Conservation (phyloP, 2,888 invertebrate species). For the Nemoura dubitans region DNA sequence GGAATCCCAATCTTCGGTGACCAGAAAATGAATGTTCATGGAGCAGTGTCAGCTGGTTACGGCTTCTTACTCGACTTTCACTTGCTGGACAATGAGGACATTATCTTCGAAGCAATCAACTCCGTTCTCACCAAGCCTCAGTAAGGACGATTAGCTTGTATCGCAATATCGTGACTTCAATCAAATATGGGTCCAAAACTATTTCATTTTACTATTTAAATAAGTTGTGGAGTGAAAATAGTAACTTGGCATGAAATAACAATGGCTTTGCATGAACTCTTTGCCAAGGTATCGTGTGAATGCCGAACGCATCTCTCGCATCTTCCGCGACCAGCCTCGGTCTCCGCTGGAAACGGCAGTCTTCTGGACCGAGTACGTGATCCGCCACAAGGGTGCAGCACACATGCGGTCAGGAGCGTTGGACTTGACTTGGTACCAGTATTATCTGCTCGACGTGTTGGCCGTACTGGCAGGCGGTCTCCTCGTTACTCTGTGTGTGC, state of each 20-base stretch:
- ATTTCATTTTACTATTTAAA: no score
- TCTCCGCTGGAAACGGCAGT: conserved; percentile 68
- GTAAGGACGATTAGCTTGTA: conserved; percentile 49
- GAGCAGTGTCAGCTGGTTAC: conserved; percentile 64
- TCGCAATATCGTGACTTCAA: neutral
- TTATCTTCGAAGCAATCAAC: conserved; percentile 53
- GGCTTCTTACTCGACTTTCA: conserved; percentile 60
- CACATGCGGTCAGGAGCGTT: conserved; percentile 60
- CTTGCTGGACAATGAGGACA: conserved; percentile 48
- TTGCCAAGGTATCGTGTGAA: conserved; percentile 59
- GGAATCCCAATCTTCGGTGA: conserved; percentile 65
- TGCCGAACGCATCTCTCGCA: conserved; percentile 57
- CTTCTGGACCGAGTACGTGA: conserved; percentile 75
- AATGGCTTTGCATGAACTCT: neutral
- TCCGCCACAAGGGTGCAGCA: conserved; percentile 59
- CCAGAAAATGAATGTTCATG: conserved; percentile 65
- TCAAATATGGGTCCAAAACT: neutral
- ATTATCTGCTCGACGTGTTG: conserved; percentile 59
- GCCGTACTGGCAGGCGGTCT: conserved; percentile 28
- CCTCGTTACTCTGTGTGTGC: neutral
- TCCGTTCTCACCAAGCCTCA: conserved; percentile 53
- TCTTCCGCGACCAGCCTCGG: conserved; percentile 67
- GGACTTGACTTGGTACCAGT: conserved; percentile 60
- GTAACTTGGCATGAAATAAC: no score
- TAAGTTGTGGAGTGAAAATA: no score